Conservation (phyloP, 2,888 invertebrate genomes). For the Punctoribates punctum region DNA sequence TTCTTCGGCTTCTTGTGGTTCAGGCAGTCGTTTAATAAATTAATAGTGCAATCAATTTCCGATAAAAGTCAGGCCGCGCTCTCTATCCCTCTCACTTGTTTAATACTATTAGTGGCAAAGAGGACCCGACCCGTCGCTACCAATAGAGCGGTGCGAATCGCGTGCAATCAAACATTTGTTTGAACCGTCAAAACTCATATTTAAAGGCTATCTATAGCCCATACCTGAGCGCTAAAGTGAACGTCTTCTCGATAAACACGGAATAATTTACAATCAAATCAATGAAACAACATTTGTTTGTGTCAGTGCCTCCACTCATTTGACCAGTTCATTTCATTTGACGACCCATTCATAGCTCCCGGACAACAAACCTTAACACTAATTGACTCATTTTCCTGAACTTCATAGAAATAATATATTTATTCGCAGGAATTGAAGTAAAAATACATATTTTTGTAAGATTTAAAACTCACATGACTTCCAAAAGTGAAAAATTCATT, state of each 20-base stretch:
- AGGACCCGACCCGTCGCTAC: background rate
- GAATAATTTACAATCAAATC: conserved; percentile 32
- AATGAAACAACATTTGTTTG: background rate
- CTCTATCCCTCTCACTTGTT: background rate
- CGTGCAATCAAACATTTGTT: conserved; percentile 31
- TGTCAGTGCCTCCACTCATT: background rate
- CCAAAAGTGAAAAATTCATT: too few relatives aligned
- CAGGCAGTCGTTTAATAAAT: background rate
- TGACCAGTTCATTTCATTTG: background rate
- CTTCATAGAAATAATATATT: background rate
- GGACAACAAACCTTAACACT: background rate
- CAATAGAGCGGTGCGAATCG: conserved; percentile 5
- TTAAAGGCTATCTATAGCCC: background rate
- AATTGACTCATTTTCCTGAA: conserved; percentile 25
- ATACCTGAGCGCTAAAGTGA: background rate
- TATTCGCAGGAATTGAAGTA: too few relatives aligned
- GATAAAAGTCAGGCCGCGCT: conserved; percentile 6
- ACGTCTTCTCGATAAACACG: conserved; percentile 28
- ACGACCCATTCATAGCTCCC: background rate
- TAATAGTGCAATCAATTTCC: conserved; percentile 1
- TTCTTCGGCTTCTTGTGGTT: background rate
- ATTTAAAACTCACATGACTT: too few relatives aligned
- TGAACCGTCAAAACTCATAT: conserved; percentile 17
- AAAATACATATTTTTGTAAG: too few relatives aligned
- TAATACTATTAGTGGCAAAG: background rate